phyloP scores from a whole-genome alignment of 1,140 invertebrate genomes.

The Drosophila melanogaster region DNA sequence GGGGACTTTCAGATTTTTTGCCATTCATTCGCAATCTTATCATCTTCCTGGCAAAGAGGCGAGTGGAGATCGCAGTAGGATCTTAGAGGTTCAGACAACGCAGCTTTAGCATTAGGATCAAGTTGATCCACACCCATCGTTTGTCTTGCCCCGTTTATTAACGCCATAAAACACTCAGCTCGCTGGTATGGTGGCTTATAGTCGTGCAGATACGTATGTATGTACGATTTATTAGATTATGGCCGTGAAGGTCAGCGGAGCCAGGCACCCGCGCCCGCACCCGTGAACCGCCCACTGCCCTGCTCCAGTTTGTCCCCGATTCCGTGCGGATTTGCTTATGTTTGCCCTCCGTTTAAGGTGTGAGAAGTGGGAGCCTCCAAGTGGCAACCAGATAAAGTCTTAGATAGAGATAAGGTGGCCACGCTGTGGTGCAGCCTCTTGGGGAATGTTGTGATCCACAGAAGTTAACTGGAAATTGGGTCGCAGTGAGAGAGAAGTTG shows the following conservation, averaged over 20 bases:
- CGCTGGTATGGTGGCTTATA: conserved; percentile 60
- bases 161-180: conserved; percentile 74
- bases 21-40: conserved; percentile 49
- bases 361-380: conserved; percentile 71
- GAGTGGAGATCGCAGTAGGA: conserved; percentile 12
- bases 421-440: conserved; percentile 14
- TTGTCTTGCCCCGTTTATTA: conserved; percentile 50
- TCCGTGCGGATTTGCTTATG: conserved; percentile 44
- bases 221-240: conserved; percentile 80
- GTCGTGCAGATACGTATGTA: conserved; percentile 59
- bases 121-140: conserved; percentile 55
- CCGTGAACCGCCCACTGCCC: conserved; percentile 39
- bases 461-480: conserved; percentile 6
- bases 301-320: conserved; percentile 54
- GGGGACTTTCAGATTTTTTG: conserved; percentile 26
- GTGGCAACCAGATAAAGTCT: conserved; percentile 69
- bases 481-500: background rate
- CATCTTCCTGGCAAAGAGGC: background rate
- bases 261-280: conserved; percentile 29
- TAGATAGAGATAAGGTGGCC: conserved; percentile 27
- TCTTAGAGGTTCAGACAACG: conserved; percentile 43
- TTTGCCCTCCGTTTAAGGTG: conserved; percentile 53
- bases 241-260: conserved; percentile 73
- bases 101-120: conserved; percentile 39
- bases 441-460: conserved; percentile 7